Evolutionary conservation across 1,140 invertebrate species (phyloP).

Genomic region (roundworm (Caenorhabditis elegans)): WBcel235 BX284604.4:4437001-4437500

Average conservation of each 20-base stretch:
- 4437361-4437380: too few species aligned
- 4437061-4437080: background rate
- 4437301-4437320: slow-evolving; percentile 2
- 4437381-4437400: too few species aligned
- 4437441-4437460: too few species aligned
- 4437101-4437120: background rate
- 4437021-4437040: background rate
- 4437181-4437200: background rate
- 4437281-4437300: background rate
- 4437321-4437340: too few species aligned
- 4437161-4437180: background rate
- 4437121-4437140: background rate
- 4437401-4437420: too few species aligned
- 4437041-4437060: background rate
- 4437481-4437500: too few species aligned
- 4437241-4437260: background rate
- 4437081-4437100: slow-evolving; percentile 3
- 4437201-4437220: background rate
- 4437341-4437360: too few species aligned
- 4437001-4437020: too few species aligned
- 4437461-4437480: too few species aligned
- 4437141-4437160: background rate
- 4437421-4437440: too few species aligned
- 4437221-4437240: background rate
- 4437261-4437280: background rate